Conservation (phyloP, 2,797 vertebrate species). For the Heterohyrax brucei region DNA sequence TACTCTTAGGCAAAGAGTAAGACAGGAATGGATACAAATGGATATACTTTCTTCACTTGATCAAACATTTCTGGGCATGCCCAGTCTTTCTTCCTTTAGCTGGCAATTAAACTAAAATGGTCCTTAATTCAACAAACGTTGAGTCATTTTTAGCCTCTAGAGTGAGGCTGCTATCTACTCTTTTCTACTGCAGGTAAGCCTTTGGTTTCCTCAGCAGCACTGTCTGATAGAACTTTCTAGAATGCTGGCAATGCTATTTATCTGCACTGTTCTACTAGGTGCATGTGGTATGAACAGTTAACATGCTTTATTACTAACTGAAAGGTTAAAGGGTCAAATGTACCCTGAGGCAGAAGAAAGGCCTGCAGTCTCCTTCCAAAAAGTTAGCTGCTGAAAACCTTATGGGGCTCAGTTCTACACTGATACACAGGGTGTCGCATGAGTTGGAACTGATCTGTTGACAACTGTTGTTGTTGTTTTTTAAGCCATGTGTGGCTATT, state of each 20-base stretch:
- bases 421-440: not conserved
- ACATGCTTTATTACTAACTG: not conserved
- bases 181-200: not conserved
- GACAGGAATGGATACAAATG: not conserved
- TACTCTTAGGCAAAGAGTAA: not conserved
- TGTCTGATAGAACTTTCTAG: not conserved
- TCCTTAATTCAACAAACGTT: not conserved
- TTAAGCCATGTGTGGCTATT: accelerated
- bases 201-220: not conserved
- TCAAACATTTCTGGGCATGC: not conserved
- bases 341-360: not conserved
- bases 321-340: not conserved
- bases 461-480: not conserved
- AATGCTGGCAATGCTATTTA: not conserved
- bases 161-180: not conserved
- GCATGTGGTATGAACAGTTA: not conserved
- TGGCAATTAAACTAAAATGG: constrained; percentile 6
- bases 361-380: not conserved
- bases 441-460: not conserved
- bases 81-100: not conserved
- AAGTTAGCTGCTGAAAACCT: not conserved
- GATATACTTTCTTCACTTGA: not conserved
- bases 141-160: not conserved
- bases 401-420: not conserved
- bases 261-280: not conserved